A percentile compares a stretch with the other conserved stretches of the same genome.
These are phyloP conservation scores for Microtus montanus DNA, from an alignment of 2,113 vertebrate species.

Conservation along the genomic window DNA sequence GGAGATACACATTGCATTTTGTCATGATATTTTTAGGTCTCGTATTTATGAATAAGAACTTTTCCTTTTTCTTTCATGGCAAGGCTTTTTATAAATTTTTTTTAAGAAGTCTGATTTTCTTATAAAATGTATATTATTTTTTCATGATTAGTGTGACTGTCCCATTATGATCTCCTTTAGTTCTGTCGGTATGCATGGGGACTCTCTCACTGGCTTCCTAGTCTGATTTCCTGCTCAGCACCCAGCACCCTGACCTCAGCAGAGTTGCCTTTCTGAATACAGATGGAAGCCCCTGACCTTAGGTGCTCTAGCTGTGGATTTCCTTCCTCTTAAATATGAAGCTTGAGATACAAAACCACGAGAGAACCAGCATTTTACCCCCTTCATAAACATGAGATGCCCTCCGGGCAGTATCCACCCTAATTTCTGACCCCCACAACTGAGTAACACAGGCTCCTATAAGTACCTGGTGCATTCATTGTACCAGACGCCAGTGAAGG, in stretches of 20 bases:
- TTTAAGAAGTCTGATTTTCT: neutral
- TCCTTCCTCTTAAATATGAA: neutral
- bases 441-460: neutral
- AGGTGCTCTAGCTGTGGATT: neutral
- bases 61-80: neutral
- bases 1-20: neutral
- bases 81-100: neutral
- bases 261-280: neutral
- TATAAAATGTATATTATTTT: neutral
- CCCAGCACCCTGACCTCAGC: neutral
- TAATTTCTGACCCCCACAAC: neutral
- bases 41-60: neutral
- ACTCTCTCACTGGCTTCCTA: neutral
- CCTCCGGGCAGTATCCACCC: neutral
- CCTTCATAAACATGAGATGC: neutral
- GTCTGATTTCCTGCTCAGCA: neutral
- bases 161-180: neutral
- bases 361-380: neutral
- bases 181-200: accelerated
- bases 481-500: neutral
- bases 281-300: neutral
- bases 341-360: neutral
- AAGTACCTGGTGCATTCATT: neutral
- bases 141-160: neutral
- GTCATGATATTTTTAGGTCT: neutral